Conservation (phyloP, 1,140 invertebrate species). For the Drosophila yakuba region DNA sequence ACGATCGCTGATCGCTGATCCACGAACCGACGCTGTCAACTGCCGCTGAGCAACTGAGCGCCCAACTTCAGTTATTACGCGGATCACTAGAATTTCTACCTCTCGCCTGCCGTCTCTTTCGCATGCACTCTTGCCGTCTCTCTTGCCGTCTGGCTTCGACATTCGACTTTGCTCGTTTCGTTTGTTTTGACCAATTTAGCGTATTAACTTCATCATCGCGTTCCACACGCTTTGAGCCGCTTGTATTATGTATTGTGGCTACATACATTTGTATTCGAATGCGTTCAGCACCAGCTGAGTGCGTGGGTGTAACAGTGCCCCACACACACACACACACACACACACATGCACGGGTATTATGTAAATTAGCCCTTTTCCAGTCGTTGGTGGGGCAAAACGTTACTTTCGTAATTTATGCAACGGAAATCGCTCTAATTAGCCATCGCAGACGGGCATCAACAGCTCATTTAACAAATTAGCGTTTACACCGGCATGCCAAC, state of each 20-base stretch:
- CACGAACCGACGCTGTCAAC: slow-evolving; percentile 58
- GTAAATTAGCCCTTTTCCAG: slow-evolving; percentile 29
- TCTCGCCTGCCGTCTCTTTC: slow-evolving; percentile 20
- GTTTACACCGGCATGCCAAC: slow-evolving; percentile 46
- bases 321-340: background rate
- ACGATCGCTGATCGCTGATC: slow-evolving; percentile 11
- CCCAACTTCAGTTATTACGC: slow-evolving; percentile 70
- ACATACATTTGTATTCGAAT: background rate
- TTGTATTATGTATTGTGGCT: slow-evolving; percentile 15
- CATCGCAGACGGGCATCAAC: slow-evolving; percentile 56
- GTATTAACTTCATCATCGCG: slow-evolving; percentile 72
- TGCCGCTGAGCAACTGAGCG: slow-evolving; percentile 67
- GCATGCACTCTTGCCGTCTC: slow-evolving; percentile 7
- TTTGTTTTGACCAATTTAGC: slow-evolving; percentile 81
- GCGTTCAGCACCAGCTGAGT: slow-evolving; percentile 31
- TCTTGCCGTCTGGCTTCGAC: slow-evolving; percentile 21
- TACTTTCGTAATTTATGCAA: slow-evolving; percentile 65
- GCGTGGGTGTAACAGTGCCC: slow-evolving; percentile 44
- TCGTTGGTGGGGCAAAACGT: slow-evolving; percentile 2
- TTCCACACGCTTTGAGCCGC: slow-evolving; percentile 50
- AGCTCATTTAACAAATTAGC: slow-evolving; percentile 77
- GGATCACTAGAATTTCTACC: slow-evolving; percentile 74
- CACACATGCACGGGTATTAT: slow-evolving; percentile 28
- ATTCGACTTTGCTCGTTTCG: slow-evolving; percentile 37
- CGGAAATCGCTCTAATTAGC: slow-evolving; percentile 70